phyloP scores from a whole-genome alignment of 2,888 invertebrate species.

The Uloborus plumipes region DNA sequence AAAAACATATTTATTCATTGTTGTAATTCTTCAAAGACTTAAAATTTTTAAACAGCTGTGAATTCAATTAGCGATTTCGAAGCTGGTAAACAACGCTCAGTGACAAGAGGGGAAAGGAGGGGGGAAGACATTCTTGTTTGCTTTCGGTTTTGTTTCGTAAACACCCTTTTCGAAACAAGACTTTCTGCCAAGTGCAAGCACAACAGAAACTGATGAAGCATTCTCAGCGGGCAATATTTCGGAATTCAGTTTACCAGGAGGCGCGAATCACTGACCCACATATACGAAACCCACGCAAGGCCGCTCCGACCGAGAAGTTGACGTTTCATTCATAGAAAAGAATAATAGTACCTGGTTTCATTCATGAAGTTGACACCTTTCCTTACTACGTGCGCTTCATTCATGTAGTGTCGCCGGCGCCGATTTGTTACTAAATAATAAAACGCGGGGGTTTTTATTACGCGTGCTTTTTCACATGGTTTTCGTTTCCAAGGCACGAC shows the following conservation, averaged over 20 bases:
- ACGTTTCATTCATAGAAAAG: slow-evolving; percentile 34
- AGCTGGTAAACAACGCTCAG: too few species aligned
- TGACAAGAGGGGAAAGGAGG: too few species aligned
- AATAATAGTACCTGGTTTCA: slow-evolving; percentile 32
- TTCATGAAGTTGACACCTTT: slow-evolving; percentile 47
- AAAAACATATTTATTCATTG: too few species aligned
- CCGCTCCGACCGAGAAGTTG: slow-evolving; percentile 9
- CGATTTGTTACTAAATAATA: neutral
- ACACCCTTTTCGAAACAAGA: neutral
- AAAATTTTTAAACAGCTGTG: too few species aligned
- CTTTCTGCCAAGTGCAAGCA: neutral
- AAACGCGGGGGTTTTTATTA: too few species aligned
- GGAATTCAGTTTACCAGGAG: neutral
- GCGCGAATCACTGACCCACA: slow-evolving; percentile 38
- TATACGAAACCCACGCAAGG: slow-evolving; percentile 46
- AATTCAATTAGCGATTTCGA: too few species aligned
- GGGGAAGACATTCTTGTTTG: too few species aligned
- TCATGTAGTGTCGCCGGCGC: slow-evolving; percentile 34
- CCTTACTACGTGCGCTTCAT: slow-evolving; percentile 44
- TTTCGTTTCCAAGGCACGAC: too few species aligned
- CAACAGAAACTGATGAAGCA: neutral
- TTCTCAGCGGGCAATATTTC: neutral
- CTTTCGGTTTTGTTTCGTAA: too few species aligned
- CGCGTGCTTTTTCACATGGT: too few species aligned
- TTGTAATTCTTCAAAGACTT: too few species aligned